Percentiles rank a stretch among this genome's conserved stretches.
These are phyloP conservation scores for Pygoscelis antarcticus DNA, from an alignment of 2,113 vertebrate genomes.

Conservation along the genomic window DNA sequence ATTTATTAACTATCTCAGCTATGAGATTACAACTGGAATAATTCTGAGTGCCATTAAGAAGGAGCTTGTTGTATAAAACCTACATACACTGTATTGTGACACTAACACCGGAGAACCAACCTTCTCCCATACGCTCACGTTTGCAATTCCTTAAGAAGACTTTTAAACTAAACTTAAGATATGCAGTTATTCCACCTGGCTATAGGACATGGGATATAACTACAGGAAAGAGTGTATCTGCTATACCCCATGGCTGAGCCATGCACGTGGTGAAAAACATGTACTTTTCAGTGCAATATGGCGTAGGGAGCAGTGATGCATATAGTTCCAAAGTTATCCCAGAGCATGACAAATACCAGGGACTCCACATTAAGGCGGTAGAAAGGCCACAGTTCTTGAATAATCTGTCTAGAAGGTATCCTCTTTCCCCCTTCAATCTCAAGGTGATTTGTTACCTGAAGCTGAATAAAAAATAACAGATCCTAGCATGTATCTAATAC, in stretches of 20 bases:
- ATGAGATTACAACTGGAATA: not conserved
- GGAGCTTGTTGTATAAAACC: not conserved
- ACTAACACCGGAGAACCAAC: not conserved
- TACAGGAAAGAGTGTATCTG: not conserved
- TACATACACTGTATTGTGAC: not conserved
- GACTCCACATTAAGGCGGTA: not conserved
- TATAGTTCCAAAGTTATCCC: not conserved
- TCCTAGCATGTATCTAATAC: not conserved
- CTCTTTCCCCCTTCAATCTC: not conserved
- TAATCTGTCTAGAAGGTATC: not conserved
- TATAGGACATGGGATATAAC: not conserved
- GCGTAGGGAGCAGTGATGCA: not conserved
- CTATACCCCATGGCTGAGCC: not conserved
- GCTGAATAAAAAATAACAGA: not conserved
- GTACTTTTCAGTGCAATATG: not conserved
- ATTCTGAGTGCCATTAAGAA: not conserved
- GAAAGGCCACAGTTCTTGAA: not conserved
- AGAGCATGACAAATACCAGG: not conserved
- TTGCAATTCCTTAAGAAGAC: not conserved
- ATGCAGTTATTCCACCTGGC: not conserved
- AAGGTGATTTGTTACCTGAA: not conserved
- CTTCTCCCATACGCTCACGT: not conserved
- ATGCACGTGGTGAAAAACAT: not conserved
- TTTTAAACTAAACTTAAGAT: not conserved
- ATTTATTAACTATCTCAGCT: not conserved